A percentile compares a stretch with the other conserved stretches of the same genome.
These are phyloP conservation scores for Dasypus novemcinctus DNA, from an alignment of 2,113 vertebrate species.

Conservation along the genomic window DNA sequence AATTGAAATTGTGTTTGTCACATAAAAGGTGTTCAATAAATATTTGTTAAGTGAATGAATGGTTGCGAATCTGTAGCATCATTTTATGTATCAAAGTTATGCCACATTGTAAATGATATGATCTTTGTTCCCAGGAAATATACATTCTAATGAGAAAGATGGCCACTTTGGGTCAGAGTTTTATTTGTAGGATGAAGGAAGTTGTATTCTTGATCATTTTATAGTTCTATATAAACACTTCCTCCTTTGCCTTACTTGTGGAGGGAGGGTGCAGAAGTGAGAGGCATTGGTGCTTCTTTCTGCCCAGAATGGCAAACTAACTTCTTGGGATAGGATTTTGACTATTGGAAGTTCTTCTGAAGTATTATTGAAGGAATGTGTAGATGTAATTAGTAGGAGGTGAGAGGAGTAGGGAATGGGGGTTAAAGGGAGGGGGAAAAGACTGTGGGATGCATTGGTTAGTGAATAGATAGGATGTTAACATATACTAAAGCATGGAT, in stretches of 20 bases:
- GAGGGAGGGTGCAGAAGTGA: neutral
- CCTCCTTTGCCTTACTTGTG: neutral
- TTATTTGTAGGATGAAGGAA: slow-evolving; percentile 23
- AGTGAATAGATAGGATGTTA: neutral
- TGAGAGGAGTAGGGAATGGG: neutral
- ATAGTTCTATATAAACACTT: neutral
- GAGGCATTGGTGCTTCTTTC: neutral
- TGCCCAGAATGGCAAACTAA: neutral
- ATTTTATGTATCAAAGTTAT: neutral
- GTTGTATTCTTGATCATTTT: neutral
- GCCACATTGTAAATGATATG: neutral
- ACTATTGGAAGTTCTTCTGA: neutral
- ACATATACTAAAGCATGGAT: neutral
- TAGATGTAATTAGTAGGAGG: neutral
- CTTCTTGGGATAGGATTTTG: slow-evolving; percentile 27
- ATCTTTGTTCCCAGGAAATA: slow-evolving; percentile 23
- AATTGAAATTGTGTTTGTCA: neutral
- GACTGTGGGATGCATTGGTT: neutral
- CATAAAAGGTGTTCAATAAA: neutral
- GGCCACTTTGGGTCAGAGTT: neutral
- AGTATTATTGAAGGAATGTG: neutral
- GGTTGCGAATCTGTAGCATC: neutral
- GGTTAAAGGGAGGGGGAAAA: neutral
- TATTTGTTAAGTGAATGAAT: slow-evolving; percentile 25
- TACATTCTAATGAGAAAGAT: slow-evolving; percentile 13